Evolutionary conservation across 1,140 invertebrate genomes (phyloP).

Genomic region (Ceratina australensis): DNA sequence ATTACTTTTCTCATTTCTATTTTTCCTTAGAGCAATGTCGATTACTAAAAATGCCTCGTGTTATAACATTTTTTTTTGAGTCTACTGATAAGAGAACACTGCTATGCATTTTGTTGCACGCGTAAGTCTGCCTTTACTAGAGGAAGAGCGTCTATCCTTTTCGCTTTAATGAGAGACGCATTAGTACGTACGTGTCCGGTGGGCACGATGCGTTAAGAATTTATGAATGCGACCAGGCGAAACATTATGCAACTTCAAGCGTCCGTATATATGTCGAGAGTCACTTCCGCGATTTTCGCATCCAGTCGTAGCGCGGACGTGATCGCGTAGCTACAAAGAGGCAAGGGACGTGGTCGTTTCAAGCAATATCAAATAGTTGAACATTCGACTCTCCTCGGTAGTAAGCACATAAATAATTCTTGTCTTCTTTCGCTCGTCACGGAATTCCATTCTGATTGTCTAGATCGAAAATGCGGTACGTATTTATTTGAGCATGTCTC

Average conservation of each 20-base stretch:
- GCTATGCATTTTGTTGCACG: no score
- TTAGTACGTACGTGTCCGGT: conserved; percentile 35
- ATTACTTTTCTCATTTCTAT: conserved; percentile 21
- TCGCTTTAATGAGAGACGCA: conserved; percentile 23
- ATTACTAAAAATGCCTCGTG: no score
- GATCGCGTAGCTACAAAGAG: conserved; percentile 43
- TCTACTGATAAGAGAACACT: no score
- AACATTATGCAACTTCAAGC: conserved; percentile 53
- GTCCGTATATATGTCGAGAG: conserved; percentile 4
- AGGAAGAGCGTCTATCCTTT: background rate
- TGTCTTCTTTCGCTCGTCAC: no score
- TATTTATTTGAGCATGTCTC: no score
- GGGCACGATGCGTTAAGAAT: conserved; percentile 47
- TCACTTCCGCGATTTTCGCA: conserved; percentile 52
- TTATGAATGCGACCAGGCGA: conserved; percentile 50
- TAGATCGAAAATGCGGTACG: no score
- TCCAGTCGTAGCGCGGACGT: conserved; percentile 2
- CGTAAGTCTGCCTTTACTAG: background rate
- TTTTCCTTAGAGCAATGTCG: background rate
- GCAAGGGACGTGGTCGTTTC: background rate
- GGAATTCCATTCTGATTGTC: no score
- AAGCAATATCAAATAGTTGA: no score
- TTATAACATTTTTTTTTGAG: no score
- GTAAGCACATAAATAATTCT: no score
- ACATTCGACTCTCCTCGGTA: no score